Evolutionary conservation across 2,888 invertebrate species (phyloP), one percentile per base, ranked within the genome.

Genomic region (Drosophila suboccidentalis): DNA sequence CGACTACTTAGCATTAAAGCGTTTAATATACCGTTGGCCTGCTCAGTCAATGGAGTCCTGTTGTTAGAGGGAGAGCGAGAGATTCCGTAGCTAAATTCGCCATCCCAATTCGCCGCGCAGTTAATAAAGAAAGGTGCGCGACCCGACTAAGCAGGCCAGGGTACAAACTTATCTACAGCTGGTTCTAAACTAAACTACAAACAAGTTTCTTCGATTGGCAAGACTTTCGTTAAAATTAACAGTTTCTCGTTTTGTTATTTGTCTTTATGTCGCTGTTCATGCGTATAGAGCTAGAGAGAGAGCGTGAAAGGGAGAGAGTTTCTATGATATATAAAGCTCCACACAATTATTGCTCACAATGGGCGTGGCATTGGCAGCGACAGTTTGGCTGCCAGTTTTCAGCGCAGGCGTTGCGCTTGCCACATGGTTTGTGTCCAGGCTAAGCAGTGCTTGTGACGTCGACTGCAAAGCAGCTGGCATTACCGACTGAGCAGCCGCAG

Each of bases 291-390:
- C 44, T 53, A 61, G 8, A 59, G 17, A 63, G 59, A 22, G 10
- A 22, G 60, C n/a, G 44, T 8, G 46, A 13, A 26, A 9, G 32
- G 0, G 17, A 51, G 11, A 64, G 47, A 51, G 50, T 64, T 59
- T 58, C 78, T 87, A 90, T 51, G 90, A 78, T 50, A 90, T 91
- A 55, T 80, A 91, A 43, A 91, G 81, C 74, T 91, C 91, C 39
- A 91, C 91, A 59, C 91, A 91, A 58, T 84, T 80, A 53, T 91
- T 91, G 78, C 78, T 82, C 53, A 87, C 88, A 46, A 90, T 72
- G 15, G 89, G 73, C 58, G 78, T 70, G 50, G 74, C 71, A 59
- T 62, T 82, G 10, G 55, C 54, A 41, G 67, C 47, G 29, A 51
- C 65, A 32, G 58, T 71, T 43, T 82, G 76, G 32, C 57, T 66